Evolutionary conservation across 2,797 vertebrate genomes (phyloP).

Genomic region (Microctenopoma lineatum): DNA sequence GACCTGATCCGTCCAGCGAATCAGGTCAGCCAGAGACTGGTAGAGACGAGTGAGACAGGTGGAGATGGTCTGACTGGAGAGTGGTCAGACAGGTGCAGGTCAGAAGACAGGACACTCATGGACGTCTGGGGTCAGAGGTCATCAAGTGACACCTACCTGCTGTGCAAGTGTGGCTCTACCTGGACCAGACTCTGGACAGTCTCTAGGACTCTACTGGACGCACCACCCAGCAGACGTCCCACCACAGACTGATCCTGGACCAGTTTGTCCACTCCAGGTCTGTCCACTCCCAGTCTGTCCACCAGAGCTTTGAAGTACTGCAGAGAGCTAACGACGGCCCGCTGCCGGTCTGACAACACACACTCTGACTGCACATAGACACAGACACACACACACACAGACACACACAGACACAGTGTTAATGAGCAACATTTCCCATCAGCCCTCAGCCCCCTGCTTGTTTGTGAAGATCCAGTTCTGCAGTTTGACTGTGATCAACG

Average conservation of each 20-base stretch:
- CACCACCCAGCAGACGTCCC: constrained; percentile 88
- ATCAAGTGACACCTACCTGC: constrained; percentile 81
- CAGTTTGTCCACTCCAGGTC: constrained; percentile 88
- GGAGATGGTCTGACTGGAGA: constrained; percentile 85
- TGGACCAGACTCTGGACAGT: constrained; percentile 89
- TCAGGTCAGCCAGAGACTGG: constrained; percentile 91
- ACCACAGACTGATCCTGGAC: constrained; percentile 87
- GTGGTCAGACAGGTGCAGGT: constrained; percentile 20
- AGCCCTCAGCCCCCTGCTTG: too few relatives aligned
- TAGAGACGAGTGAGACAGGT: constrained; percentile 90
- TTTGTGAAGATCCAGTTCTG: too few relatives aligned
- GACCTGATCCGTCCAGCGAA: constrained; percentile 92
- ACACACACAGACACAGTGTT: constrained; percentile 1
- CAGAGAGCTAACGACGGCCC: constrained; percentile 90
- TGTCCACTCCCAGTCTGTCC: constrained; percentile 87
- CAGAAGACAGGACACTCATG: neutral
- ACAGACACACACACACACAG: constrained; percentile 15
- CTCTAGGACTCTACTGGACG: constrained; percentile 91
- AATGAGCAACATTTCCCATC: neutral
- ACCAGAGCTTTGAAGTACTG: constrained; percentile 96
- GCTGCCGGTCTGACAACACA: constrained; percentile 89
- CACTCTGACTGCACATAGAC: constrained; percentile 63
- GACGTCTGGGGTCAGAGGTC: neutral
- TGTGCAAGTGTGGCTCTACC: constrained; percentile 84
- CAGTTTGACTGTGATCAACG: too few relatives aligned